Evolutionary conservation across 1,140 invertebrate species (phyloP), one percentile per base, ranked within the genome.

Genomic region (Ephestia elutella): DNA sequence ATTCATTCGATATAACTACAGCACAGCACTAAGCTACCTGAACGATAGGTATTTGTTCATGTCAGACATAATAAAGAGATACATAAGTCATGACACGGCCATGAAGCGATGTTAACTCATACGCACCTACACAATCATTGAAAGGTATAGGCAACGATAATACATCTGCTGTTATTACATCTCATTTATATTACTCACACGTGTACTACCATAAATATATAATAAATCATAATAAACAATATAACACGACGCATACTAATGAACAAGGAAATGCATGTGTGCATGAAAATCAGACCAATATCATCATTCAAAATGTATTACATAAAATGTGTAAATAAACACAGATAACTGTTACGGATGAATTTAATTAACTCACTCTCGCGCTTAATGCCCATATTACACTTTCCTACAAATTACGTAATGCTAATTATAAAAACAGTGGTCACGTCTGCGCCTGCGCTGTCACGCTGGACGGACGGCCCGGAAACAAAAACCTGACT

Each of bases 341-440:
- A 57, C 19, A 49, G 17, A 57, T 50, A 54, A 54, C 50, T 44
- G 50, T 59, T 54, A 60, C 35, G 20, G 17, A 54, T 32, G 38
- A 65, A 71, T 73, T 69, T 60, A 50, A 70, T 73, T 73, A 78
- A 73, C 72, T 77, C 80, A 71, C 80, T 85, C 78, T 85, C 82
- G 70, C 68, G 70, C 60, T 70, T 56, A 70, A 54, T 59, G 51
- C 54, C 72, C 65, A 70, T 73, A 69, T 58, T 71, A 74, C 72
- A 75, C 71, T 77, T 79, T 81, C 69, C 59, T 58, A 55, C 56
- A 60, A 50, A 57, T 83, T 72, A 73, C 71, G 68, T 73, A 78
- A 83, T 66, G 32, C 9, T 56, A 53, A 51, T 30, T 60, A 66
- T 63, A 65, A 65, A 61, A 63, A 63, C 57, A 62, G 51, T 62